These are phyloP conservation scores for Dicrurus megarhynchus DNA, from an alignment of 2,113 vertebrate genomes.

Conservation along the genomic window DNA sequence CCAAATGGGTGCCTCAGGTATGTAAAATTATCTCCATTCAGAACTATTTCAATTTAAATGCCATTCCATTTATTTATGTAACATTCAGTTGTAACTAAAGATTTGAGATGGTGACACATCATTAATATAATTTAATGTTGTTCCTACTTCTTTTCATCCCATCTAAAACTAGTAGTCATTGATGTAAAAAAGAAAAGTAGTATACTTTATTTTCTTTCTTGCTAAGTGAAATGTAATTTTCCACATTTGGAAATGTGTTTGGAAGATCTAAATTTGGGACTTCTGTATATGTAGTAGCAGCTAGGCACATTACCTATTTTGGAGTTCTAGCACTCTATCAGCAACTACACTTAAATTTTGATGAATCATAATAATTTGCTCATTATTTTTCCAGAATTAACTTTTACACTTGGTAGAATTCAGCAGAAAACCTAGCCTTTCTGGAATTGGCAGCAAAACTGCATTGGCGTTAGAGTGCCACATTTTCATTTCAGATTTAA, in stretches of 20 bases:
- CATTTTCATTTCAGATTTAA: background rate
- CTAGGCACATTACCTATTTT: background rate
- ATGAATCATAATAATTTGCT: background rate
- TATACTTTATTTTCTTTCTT: background rate
- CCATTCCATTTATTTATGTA: background rate
- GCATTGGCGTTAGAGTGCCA: background rate
- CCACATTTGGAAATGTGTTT: background rate
- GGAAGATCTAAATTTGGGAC: background rate
- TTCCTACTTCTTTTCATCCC: background rate
- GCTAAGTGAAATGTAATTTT: background rate
- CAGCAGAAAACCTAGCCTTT: background rate
- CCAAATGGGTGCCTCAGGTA: slow-evolving; percentile 97
- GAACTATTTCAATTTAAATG: background rate
- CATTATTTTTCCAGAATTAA: background rate
- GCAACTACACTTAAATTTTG: background rate
- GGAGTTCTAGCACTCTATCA: background rate
- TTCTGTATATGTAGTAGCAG: background rate
- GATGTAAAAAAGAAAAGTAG: background rate
- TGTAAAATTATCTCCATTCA: background rate
- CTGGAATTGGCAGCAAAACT: background rate
- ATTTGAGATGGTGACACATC: background rate
- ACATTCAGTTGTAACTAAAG: background rate
- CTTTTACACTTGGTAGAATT: background rate
- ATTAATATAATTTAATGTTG: background rate
- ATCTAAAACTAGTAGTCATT: background rate